A percentile compares a stretch with the other conserved stretches of the same genome.
phyloP scores from a whole-genome alignment of 2,113 vertebrate genomes.

The Dipodomys ordii region DNA sequence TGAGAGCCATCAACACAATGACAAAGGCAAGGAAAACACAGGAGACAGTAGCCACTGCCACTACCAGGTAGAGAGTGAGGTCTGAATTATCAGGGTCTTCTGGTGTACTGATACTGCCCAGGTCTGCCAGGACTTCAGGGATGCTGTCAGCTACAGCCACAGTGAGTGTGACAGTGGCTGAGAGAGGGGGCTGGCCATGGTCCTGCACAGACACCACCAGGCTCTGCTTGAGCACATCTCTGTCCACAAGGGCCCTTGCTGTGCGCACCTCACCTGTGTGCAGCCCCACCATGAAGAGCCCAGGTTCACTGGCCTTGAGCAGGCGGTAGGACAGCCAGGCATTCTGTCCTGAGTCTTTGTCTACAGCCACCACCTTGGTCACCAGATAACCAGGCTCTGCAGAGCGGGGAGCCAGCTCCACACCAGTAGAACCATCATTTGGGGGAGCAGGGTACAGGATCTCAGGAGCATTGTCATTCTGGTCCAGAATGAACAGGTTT shows the following conservation, averaged over 20 bases:
- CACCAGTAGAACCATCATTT: conserved; percentile 66
- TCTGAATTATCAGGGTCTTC: neutral
- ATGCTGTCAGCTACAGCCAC: conserved; percentile 89
- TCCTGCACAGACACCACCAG: conserved; percentile 84
- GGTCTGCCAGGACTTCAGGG: conserved; percentile 69
- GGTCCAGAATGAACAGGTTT: conserved; percentile 81
- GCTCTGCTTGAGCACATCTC: conserved; percentile 68
- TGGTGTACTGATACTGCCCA: conserved; percentile 70
- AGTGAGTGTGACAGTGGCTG: conserved; percentile 84
- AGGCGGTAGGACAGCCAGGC: conserved; percentile 61
- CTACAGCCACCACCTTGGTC: conserved; percentile 88
- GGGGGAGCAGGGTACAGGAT: conserved; percentile 83
- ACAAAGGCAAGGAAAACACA: conserved; percentile 79
- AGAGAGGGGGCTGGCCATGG: conserved; percentile 83
- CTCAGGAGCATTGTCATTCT: conserved; percentile 85
- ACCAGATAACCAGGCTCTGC: conserved; percentile 87
- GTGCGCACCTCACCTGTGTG: conserved; percentile 74
- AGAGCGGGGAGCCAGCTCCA: conserved; percentile 78
- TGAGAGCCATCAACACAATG: conserved; percentile 56
- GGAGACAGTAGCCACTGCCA: conserved; percentile 70
- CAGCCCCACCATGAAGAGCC: conserved; percentile 73
- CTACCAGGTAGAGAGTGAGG: conserved; percentile 78
- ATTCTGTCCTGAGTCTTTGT: conserved; percentile 70
- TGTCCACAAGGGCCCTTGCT: conserved; percentile 60
- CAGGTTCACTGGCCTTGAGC: conserved; percentile 74